These are phyloP conservation scores for Cetoscarus ocellatus DNA, from an alignment of 2,797 vertebrate species.

Conservation along the genomic window DNA sequence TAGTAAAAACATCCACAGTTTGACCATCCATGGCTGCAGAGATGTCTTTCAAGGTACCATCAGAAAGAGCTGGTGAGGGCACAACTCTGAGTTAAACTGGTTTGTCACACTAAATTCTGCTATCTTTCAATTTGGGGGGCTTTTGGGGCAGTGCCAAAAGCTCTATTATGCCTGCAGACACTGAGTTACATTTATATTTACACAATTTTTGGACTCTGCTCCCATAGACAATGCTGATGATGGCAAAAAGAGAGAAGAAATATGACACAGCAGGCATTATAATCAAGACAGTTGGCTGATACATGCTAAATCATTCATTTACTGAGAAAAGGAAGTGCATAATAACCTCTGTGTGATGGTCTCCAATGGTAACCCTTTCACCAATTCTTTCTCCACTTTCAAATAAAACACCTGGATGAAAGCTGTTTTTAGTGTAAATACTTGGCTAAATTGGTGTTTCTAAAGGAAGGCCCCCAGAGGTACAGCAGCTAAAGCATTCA, in stretches of 20 bases:
- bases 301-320: no score
- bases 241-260: not conserved
- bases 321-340: no score
- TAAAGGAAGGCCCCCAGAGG: no score
- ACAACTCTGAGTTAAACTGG: not conserved
- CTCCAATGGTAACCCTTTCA: no score
- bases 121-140: not conserved
- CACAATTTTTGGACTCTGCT: not conserved
- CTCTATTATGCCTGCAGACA: not conserved
- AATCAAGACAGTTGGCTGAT: no score
- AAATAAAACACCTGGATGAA: not conserved
- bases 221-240: no score
- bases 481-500: no score
- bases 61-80: not conserved
- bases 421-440: not conserved
- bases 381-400: not conserved
- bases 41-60: not conserved
- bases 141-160: not conserved
- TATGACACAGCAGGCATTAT: no score
- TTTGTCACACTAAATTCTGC: not conserved
- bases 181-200: not conserved
- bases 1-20: not conserved
- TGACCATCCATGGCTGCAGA: not conserved
- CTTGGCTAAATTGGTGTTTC: no score
- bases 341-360: no score